Conservation (phyloP, 1,140 invertebrate genomes). For the Heliconius himera region DNA sequence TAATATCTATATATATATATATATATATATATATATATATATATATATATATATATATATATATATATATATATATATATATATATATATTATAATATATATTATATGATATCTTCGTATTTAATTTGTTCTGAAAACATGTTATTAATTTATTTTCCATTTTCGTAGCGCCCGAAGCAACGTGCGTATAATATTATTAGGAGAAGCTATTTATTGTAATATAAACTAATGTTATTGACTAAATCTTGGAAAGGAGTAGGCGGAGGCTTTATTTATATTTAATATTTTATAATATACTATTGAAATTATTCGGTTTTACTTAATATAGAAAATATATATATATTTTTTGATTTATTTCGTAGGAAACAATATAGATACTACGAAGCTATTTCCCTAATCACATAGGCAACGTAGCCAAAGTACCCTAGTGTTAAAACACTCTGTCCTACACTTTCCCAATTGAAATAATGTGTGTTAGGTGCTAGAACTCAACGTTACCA, state of each 20-base stretch:
- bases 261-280: neutral
- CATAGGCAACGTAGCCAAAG: no score
- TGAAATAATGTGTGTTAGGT: no score
- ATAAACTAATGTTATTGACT: neutral
- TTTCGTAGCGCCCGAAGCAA: neutral
- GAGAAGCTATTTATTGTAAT: neutral
- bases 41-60: no score
- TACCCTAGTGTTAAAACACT: no score
- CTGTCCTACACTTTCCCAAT: no score
- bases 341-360: neutral
- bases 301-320: neutral
- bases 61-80: neutral
- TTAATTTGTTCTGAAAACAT: neutral
- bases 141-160: neutral
- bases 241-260: neutral
- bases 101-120: neutral
- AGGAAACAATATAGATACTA: no score
- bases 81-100: no score
- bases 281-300: neutral
- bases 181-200: neutral
- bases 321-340: neutral
- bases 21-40: no score
- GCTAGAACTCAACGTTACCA: no score
- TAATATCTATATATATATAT: no score
- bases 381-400: no score